Conservation (phyloP, 1,140 invertebrate species). For the Melanaphis sacchari region DNA sequence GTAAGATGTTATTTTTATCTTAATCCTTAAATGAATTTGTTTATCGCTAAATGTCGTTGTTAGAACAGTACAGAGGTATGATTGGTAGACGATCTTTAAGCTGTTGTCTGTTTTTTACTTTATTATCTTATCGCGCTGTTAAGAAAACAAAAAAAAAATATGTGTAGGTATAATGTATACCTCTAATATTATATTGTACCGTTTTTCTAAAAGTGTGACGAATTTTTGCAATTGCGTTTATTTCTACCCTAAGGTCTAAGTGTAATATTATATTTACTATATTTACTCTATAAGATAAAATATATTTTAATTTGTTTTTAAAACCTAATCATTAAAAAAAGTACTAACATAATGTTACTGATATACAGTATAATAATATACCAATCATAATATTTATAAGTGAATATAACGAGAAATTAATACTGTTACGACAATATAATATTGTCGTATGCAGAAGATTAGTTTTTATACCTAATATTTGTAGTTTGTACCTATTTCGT, state of each 20-base stretch:
- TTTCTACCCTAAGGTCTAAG: not conserved
- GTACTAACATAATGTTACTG: not conserved
- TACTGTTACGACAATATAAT: too few relatives aligned
- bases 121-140: not conserved
- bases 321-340: not conserved
- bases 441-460: not conserved
- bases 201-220: not conserved
- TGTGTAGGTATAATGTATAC: not conserved
- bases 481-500: too few relatives aligned
- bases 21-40: not conserved
- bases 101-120: not conserved
- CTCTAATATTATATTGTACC: not conserved
- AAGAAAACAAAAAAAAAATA: not conserved
- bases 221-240: not conserved
- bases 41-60: not conserved
- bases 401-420: not conserved
- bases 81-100: not conserved
- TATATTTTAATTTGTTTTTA: not conserved
- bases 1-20: not conserved
- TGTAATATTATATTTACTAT: not conserved
- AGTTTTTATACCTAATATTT: not conserved
- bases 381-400: not conserved
- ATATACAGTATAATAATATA: not conserved
- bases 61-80: not conserved
- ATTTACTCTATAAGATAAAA: not conserved